A percentile compares a stretch with the other conserved stretches of the same genome.
Evolutionary conservation across 2,113 vertebrate genomes (phyloP).

Genomic region (Notarius lentiginosus): DNA sequence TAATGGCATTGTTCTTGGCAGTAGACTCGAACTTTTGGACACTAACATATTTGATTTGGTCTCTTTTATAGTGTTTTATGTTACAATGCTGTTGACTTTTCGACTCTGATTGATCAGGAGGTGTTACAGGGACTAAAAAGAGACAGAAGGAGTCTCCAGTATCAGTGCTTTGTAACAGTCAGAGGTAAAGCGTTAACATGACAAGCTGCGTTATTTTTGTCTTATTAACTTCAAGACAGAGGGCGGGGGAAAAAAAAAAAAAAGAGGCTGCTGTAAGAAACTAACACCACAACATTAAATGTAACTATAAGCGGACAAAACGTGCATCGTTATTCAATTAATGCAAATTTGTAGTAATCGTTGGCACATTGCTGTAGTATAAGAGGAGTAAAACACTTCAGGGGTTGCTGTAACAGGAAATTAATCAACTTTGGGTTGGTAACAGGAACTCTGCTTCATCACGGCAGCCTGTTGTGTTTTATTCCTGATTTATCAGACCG

Average conservation of each 20-base stretch:
- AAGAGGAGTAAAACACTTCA: background rate
- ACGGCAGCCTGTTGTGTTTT: background rate
- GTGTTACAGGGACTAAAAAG: background rate
- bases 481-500: background rate
- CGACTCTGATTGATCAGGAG: background rate
- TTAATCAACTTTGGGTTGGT: background rate
- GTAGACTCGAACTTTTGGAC: background rate
- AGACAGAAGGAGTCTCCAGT: background rate
- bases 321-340: background rate
- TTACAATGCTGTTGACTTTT: background rate
- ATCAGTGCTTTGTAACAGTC: background rate
- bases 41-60: background rate
- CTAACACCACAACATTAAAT: background rate
- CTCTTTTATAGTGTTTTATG: background rate
- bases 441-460: background rate
- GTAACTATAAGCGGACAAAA: background rate
- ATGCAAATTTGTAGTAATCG: background rate
- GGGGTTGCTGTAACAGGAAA: background rate
- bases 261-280: background rate
- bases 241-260: no score
- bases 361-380: background rate
- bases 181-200: background rate
- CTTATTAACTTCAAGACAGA: background rate
- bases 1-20: background rate
- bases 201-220: background rate